Base-by-base conservation (phyloP, 2,888 invertebrate genomes). In the Lordiphosa andalusiaca region DNA sequence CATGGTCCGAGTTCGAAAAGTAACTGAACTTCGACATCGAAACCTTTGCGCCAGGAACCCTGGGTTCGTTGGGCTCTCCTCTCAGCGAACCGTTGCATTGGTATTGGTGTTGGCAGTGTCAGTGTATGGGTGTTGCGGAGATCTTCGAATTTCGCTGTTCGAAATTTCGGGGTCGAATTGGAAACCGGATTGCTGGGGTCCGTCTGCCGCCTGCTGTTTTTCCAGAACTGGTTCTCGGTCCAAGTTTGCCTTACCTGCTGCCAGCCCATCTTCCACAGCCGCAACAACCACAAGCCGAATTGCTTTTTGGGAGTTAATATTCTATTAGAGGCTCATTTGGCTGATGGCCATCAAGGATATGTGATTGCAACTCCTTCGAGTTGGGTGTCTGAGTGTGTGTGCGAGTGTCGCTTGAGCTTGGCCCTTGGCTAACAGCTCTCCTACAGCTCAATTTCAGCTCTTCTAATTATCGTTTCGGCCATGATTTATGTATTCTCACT, bases 261-360 rank as follows among this genome's bases (percentile, higher is more conserved):
- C 53, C 58, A 47, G 47, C 41, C 52, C 60, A 47, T 58, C 25
- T 39, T 19, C 39, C 39, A 23, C 37, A 50, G 50, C 50, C 50
- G 12, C 39, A 50, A 40, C 39, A 50, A 40, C 39, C 50, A 49
- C 70, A 54, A 56, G 56, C 65, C 63, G 69, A 80, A 68, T 71
- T 71, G 68, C 71, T 77, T 81, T 85, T 72, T 72, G 73, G 71
- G 75, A 80, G 85, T 86, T 87, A 82, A 86, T 87, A 86, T 86
- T 87, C 86, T 86, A 87, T 87, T 87, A 87, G 83, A 81, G 85
- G 81, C 85, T 87, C 85, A 86, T 87, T 87, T 87, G 87, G 74
- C 83, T 75, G 84, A 87, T 86, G 84, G 81, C 80, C 78, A 86
- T 84, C 78, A 83, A 86, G 86, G 83, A 86, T 86, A 76, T 73